Evolutionary conservation across 2,113 vertebrate species (phyloP).

Genomic region (Sclerurus mexicanus): DNA sequence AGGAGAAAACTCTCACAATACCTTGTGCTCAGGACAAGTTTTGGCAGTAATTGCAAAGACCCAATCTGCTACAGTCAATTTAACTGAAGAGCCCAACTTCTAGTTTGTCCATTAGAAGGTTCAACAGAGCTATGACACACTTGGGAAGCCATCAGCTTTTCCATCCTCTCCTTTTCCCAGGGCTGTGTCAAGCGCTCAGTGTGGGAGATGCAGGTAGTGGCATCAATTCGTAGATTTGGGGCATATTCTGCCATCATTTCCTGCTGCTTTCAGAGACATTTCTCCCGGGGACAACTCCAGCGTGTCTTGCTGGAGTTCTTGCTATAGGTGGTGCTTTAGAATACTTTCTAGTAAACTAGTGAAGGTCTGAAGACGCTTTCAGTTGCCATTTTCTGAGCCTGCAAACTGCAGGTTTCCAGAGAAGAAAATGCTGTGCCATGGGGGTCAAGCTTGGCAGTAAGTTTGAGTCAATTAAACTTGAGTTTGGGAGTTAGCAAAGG

Average conservation of each 20-base stretch:
- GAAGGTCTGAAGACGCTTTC: not conserved
- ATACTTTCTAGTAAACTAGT: not conserved
- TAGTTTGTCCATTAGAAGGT: not conserved
- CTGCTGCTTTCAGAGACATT: not conserved
- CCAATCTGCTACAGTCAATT: not conserved
- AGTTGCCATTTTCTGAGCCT: not conserved
- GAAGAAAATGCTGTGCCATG: not conserved
- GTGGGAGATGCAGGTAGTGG: not conserved
- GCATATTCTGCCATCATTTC: not conserved
- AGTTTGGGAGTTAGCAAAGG: not conserved
- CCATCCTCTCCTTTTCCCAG: not conserved
- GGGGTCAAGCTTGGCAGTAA: accelerated
- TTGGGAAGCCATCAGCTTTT: not conserved
- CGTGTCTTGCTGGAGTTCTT: not conserved
- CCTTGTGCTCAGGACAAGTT: not conserved
- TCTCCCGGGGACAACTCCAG: not conserved
- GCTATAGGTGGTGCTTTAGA: not conserved
- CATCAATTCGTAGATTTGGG: not conserved
- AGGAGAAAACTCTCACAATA: not conserved
- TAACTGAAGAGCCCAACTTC: not conserved
- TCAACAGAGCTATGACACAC: not conserved
- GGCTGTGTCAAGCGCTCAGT: not conserved
- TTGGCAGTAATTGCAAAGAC: not conserved
- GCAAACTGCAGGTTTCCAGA: not conserved
- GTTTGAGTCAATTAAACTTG: not conserved